phyloP scores from a whole-genome alignment of 2,113 vertebrate genomes.

The Saccopteryx leptura region DNA sequence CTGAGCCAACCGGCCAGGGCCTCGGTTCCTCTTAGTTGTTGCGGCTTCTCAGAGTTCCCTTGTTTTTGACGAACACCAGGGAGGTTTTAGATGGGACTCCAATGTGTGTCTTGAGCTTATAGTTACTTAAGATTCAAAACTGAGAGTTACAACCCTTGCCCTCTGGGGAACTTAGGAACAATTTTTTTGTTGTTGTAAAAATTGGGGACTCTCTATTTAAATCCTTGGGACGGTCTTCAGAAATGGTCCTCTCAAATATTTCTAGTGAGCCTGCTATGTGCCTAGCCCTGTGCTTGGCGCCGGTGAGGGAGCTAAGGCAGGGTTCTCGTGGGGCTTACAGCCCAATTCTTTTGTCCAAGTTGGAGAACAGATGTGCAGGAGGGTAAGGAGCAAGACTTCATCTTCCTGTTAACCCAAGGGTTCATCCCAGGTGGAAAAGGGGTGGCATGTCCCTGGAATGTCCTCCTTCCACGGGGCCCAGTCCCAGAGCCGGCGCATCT shows the following conservation, averaged over 20 bases:
- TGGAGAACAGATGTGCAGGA: not conserved
- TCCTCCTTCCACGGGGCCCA: not conserved
- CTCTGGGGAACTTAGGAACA: not conserved
- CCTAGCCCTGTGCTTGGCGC: not conserved
- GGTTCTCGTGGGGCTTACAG: not conserved
- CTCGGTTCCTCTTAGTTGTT: not conserved
- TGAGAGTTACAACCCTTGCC: not conserved
- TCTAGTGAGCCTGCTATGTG: not conserved
- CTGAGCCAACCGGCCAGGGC: too few relatives aligned
- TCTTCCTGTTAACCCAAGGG: not conserved
- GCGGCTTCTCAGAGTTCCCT: not conserved
- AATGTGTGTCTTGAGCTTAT: not conserved
- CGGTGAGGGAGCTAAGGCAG: not conserved
- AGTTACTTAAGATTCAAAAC: not conserved
- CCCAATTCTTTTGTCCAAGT: not conserved
- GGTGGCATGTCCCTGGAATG: not conserved
- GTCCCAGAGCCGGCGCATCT: not conserved
- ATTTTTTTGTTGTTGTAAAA: not conserved
- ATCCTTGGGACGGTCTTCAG: not conserved
- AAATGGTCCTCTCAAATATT: not conserved
- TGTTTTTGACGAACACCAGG: not conserved
- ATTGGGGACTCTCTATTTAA: not conserved
- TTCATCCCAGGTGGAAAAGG: not conserved
- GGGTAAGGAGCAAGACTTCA: not conserved
- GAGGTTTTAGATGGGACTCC: not conserved